A percentile compares a stretch with the other conserved stretches of the same genome.
These are phyloP conservation scores for Griposia aprilina DNA, from an alignment of 2,888 invertebrate genomes.

Conservation along the genomic window DNA sequence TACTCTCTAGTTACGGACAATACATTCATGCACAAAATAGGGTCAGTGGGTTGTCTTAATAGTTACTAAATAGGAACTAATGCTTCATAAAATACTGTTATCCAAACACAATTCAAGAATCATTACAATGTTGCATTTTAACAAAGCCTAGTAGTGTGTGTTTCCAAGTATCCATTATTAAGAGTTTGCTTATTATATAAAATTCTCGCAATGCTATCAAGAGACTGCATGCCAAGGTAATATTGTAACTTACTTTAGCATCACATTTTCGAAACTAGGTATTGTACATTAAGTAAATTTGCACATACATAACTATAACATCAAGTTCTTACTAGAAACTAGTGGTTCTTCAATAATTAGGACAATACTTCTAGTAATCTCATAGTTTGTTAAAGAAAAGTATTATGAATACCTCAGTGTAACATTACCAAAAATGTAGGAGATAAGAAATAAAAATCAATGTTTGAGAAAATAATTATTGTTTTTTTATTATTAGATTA, in stretches of 20 bases:
- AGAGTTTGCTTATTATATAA: neutral
- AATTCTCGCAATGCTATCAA: neutral
- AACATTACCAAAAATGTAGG: constrained; percentile 26
- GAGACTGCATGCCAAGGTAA: neutral
- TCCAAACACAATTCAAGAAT: neutral
- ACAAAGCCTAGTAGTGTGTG: constrained; percentile 9
- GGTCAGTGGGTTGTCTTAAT: too few species aligned
- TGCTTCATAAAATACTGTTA: neutral
- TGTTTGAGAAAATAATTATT: constrained; percentile 41
- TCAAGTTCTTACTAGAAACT: neutral
- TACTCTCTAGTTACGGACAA: neutral
- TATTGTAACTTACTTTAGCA: neutral
- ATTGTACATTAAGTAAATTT: neutral
- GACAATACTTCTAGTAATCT: constrained; percentile 6
- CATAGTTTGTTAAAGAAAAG: neutral
- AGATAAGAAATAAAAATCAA: constrained; percentile 33
- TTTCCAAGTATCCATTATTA: constrained; percentile 20
- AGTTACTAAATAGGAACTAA: neutral
- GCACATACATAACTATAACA: neutral
- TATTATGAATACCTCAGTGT: constrained; percentile 40
- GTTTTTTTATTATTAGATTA: constrained; percentile 34
- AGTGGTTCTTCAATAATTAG: neutral
- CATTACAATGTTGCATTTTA: constrained; percentile 18
- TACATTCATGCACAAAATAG: neutral
- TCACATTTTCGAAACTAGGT: neutral